Evolutionary conservation across 1,140 invertebrate species (phyloP).

Genomic region (Camponotus vicinus): DNA sequence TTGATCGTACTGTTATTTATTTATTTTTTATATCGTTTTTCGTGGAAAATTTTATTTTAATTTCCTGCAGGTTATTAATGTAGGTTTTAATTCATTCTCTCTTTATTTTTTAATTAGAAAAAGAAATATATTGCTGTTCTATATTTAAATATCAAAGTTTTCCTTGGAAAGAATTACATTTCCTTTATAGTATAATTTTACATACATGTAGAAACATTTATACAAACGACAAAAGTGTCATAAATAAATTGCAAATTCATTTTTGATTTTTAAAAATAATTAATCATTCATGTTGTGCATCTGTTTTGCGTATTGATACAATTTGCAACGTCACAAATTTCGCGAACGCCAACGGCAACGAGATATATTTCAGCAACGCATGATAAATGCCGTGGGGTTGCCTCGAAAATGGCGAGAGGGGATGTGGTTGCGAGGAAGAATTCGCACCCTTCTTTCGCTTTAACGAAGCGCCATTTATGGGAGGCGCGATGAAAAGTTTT

Average conservation of each 20-base stretch:
- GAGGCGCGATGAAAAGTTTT: constrained; percentile 37
- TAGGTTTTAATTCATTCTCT: neutral
- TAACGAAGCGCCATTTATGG: constrained; percentile 56
- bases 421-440: constrained; percentile 32
- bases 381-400: constrained; percentile 47
- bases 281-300: neutral
- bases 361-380: constrained; percentile 30
- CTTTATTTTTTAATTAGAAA: neutral
- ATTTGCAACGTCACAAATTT: constrained; percentile 30
- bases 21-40: neutral
- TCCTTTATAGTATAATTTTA: neutral
- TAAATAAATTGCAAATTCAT: neutral
- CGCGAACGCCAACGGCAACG: neutral
- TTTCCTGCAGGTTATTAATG: constrained; percentile 3
- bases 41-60: constrained; percentile 10
- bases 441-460: constrained; percentile 53
- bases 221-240: neutral
- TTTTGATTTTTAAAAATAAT: neutral
- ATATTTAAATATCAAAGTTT: neutral
- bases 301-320: constrained; percentile 16
- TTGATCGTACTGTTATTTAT: constrained; percentile 36
- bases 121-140: neutral
- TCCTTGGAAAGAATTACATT: neutral
- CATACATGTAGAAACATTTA: neutral
- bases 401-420: constrained; percentile 18